A percentile compares a stretch with the other conserved stretches of the same genome.
Evolutionary conservation across 2,113 vertebrate species (phyloP).

Genomic region (Etheostoma cragini): DNA sequence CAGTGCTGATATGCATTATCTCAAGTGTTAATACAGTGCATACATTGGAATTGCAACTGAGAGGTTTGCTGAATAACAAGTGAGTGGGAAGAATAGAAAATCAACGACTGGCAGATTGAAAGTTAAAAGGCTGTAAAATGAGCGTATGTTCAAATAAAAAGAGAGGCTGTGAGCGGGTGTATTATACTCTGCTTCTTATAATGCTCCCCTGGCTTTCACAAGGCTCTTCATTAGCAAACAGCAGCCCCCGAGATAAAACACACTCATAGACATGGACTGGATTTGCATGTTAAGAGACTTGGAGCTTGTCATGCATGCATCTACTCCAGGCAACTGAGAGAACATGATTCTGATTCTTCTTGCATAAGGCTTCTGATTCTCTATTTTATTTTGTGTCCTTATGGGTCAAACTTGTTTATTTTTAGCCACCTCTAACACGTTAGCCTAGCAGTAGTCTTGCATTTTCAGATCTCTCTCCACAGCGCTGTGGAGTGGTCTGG

Average conservation of each 20-base stretch:
- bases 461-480: too few species aligned
- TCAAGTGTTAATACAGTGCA: conserved; percentile 50
- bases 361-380: conserved; percentile 11
- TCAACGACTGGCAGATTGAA: conserved; percentile 72
- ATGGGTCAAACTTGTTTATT: conserved; percentile 36
- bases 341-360: conserved; percentile 26
- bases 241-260: conserved; percentile 76
- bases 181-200: conserved; percentile 69
- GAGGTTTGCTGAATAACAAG: conserved; percentile 53
- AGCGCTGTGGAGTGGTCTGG: too few species aligned
- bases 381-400: conserved; percentile 21
- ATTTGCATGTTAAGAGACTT: conserved; percentile 76
- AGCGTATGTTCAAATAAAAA: conserved; percentile 72
- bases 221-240: conserved; percentile 82
- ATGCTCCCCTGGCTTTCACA: conserved; percentile 76
- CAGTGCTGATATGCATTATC: conserved; percentile 52
- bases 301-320: conserved; percentile 62
- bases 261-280: conserved; percentile 56
- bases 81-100: conserved; percentile 64
- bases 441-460: not conserved
- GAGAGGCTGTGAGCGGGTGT: conserved; percentile 44
- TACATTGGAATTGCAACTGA: conserved; percentile 35
- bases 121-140: conserved; percentile 83
- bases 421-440: conserved; percentile 13
- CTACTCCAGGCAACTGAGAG: conserved; percentile 49